Evolutionary conservation across 1,140 invertebrate genomes (phyloP), one percentile per base, ranked within the genome.

Genomic region (Cylas formicarius): DNA sequence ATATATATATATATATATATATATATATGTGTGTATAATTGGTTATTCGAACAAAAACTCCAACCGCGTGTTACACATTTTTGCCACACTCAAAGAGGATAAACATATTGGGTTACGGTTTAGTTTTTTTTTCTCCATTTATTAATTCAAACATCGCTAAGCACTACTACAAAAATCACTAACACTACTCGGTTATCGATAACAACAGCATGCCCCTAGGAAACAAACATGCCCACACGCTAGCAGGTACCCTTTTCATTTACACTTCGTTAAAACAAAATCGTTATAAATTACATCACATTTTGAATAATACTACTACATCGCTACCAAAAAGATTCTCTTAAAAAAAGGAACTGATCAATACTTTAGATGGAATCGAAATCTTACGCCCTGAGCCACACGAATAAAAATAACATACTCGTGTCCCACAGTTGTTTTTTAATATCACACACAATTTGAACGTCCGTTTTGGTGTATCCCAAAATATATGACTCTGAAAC

Each of bases 401-500:
- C 31, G 11, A 45, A 50, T 45, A 26, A 36, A 27, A 37, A 35
- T 50, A 34, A 40, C 27, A 22, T 43, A 45, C 18, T 27, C 22
- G 27, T 27, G 18, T 28, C 40, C 44, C 37, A n/a, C n/a, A n/a
- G n/a, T n/a, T 19, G 28, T 28, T 34, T 14, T 27, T 16, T 46
- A 42, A 41, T 46, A 44, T 51, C 50, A 52, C 44, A 45, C 43
- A 38, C n/a, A n/a, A n/a, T n/a, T n/a, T n/a, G n/a, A n/a, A n/a
- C 34, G 43, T 47, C 24, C 32, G 22, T 43, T 31, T 20, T 46
- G 20, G 26, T 33, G 31, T 32, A n/a, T 46, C 36, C 29, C 29
- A 22, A 44, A 50, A 42, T 19, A 29, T 44, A 44, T 17, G 28
- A 52, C 48, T 37, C 57, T 55, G 43, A 49, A 57, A 57, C 54